These are phyloP conservation scores for Orientallactaga bullata DNA, from an alignment of 2,113 vertebrate species.

Conservation along the genomic window DNA sequence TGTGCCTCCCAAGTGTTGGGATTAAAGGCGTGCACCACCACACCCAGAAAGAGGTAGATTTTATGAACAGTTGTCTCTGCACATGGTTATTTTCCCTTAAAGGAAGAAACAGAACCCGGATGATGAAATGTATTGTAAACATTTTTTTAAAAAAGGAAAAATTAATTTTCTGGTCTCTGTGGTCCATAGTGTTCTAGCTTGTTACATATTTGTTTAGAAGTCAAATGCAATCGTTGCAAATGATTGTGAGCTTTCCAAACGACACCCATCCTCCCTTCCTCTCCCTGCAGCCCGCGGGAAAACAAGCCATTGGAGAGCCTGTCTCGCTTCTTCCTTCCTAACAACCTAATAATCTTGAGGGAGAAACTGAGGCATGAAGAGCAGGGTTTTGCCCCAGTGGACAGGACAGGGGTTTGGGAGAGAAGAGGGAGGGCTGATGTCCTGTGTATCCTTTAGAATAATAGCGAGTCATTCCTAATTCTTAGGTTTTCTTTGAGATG, in stretches of 20 bases:
- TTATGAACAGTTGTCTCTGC: slow-evolving; percentile 11
- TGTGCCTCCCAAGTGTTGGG: too few relatives aligned
- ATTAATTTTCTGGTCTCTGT: not conserved
- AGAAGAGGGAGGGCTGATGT: not conserved
- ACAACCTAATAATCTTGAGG: not conserved
- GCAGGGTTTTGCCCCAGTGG: not conserved
- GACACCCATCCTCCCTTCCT: not conserved
- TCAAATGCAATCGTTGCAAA: not conserved
- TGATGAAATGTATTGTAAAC: not conserved
- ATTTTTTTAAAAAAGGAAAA: not conserved
- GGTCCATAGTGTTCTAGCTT: slow-evolving; percentile 3
- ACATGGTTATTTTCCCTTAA: not conserved
- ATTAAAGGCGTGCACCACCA: too few relatives aligned
- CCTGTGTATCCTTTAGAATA: not conserved
- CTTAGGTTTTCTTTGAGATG: slow-evolving; percentile 38
- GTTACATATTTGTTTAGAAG: not conserved
- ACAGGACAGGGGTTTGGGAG: not conserved
- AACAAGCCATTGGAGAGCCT: not conserved
- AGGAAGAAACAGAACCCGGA: not conserved
- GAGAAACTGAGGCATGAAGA: not conserved
- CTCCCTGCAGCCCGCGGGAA: slow-evolving; percentile 10
- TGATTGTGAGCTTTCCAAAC: not conserved
- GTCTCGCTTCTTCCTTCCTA: not conserved
- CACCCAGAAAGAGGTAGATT: not conserved
- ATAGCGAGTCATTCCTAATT: not conserved